phyloP scores from a whole-genome alignment of 2,113 vertebrate species.

The Vidua macroura region DNA sequence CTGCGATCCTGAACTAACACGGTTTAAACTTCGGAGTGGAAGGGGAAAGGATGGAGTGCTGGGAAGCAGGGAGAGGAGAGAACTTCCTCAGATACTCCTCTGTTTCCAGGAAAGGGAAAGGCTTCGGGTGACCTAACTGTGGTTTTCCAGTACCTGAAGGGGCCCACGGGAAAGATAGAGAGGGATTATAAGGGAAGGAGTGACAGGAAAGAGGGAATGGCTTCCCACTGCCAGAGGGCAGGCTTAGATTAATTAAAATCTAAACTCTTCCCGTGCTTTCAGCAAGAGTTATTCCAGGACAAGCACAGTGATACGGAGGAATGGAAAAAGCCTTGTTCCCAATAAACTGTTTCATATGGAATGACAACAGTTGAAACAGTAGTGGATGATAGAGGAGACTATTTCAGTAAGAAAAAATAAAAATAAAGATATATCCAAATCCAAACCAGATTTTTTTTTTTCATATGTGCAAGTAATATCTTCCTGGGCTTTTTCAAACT shows the following conservation, averaged over 20 bases:
- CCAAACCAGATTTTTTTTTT: not conserved
- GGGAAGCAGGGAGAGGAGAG: not conserved
- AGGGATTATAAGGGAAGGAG: not conserved
- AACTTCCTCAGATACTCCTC: not conserved
- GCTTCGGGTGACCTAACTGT: accelerated
- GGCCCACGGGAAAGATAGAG: not conserved
- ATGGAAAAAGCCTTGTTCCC: not conserved
- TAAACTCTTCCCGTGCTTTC: not conserved
- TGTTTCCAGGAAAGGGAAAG: not conserved
- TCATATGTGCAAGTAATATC: not conserved
- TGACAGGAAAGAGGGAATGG: no score
- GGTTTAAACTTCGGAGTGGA: not conserved
- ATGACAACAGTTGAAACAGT: not conserved
- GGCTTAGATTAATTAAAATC: no score
- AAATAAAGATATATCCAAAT: not conserved
- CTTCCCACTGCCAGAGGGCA: not conserved
- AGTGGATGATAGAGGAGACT: not conserved
- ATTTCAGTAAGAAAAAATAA: not conserved
- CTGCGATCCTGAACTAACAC: not conserved
- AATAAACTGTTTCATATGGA: not conserved
- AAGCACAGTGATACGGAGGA: not conserved
- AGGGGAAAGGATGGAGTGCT: accelerated
- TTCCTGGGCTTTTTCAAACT: not conserved
- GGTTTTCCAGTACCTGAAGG: not conserved
- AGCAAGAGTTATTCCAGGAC: not conserved